These are phyloP conservation scores for Phengaris arion DNA, from an alignment of 2,888 invertebrate species.

Conservation along the genomic window DNA sequence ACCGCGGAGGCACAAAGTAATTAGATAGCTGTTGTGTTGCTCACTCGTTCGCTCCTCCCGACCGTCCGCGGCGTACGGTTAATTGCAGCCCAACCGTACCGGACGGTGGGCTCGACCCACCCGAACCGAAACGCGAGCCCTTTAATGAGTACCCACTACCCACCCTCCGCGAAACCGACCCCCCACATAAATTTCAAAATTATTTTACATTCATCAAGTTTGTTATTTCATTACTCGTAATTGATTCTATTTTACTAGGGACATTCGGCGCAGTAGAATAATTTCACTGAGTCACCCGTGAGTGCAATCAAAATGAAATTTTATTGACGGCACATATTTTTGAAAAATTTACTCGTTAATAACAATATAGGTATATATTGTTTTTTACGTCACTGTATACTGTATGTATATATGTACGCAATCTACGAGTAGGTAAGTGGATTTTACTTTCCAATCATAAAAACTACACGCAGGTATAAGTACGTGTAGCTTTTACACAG, in stretches of 20 bases:
- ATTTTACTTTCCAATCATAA: too few species aligned
- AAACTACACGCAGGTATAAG: too few species aligned
- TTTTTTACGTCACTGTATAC: background rate
- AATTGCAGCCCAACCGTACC: constrained; percentile 71
- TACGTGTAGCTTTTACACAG: too few species aligned
- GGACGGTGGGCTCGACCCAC: constrained; percentile 61
- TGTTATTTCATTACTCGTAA: constrained; percentile 24
- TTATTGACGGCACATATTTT: constrained; percentile 4
- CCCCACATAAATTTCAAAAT: constrained; percentile 33
- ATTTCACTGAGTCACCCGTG: background rate
- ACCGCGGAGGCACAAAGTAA: constrained; percentile 63
- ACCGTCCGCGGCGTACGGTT: constrained; percentile 59
- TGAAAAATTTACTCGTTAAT: background rate
- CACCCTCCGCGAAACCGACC: constrained; percentile 41
- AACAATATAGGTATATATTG: background rate
- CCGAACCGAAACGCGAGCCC: constrained; percentile 65
- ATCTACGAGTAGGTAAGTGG: too few species aligned
- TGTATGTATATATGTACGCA: too few species aligned
- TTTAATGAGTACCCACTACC: constrained; percentile 57
- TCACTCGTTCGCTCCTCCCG: constrained; percentile 70
- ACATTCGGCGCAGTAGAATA: constrained; percentile 2
- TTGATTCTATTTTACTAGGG: constrained; percentile 20
- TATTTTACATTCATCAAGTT: constrained; percentile 23
- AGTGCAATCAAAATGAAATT: constrained; percentile 7
- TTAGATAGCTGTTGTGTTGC: constrained; percentile 70